Percentiles rank a stretch among this genome's conserved stretches.
Evolutionary conservation across 2,113 vertebrate genomes (phyloP).

Genomic region (Apteryx owenii): DNA sequence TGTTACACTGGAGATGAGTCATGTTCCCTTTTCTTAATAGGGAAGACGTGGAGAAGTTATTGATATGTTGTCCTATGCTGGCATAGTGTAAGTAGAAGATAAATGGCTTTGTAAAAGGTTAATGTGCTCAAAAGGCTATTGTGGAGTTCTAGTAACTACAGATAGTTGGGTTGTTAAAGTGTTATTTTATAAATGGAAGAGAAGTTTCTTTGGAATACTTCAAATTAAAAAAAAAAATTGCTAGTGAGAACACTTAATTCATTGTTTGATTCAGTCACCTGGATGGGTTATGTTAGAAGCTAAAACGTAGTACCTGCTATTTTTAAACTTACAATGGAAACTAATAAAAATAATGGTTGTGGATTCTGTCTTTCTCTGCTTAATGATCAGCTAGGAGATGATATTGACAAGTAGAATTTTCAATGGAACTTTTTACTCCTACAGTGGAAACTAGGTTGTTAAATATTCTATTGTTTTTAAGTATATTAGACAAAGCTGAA

Average conservation of each 20-base stretch:
- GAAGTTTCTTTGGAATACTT: background rate
- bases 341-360: background rate
- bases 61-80: background rate
- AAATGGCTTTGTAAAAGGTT: background rate
- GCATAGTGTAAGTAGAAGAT: background rate
- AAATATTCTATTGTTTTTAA: background rate
- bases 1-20: background rate
- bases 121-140: background rate
- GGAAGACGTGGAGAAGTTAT: background rate
- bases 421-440: background rate
- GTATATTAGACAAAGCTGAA: background rate
- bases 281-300: background rate
- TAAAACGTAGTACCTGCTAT: background rate
- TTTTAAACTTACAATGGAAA: background rate
- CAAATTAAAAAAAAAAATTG: fast-evolving
- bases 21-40: background rate
- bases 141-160: background rate
- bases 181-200: background rate
- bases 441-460: background rate
- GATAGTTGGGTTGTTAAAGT: background rate
- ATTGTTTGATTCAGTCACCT: background rate
- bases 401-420: background rate
- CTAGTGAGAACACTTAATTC: background rate
- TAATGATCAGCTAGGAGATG: background rate
- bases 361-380: background rate